Evolutionary conservation across 2,888 invertebrate species (phyloP), one percentile per base, ranked within the genome.

Genomic region (Dolichomitus sp.): DNA sequence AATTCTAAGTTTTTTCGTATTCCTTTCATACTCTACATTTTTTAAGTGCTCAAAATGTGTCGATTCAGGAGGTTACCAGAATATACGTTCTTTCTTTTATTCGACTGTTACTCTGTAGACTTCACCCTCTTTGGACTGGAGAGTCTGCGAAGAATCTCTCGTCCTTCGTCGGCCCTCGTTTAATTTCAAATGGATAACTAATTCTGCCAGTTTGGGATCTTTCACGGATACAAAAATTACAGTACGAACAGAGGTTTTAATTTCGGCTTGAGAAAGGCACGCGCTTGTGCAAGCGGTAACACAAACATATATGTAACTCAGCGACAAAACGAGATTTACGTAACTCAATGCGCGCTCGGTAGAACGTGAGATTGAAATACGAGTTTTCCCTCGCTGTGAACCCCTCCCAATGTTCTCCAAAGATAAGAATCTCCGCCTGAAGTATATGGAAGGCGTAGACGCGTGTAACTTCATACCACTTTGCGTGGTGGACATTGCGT

Each of bases 391-490:
- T 23, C 57, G 7, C 11, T 12, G 33, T 17, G 37, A 61, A 11
- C 63, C 42, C 40, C 63, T 40, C 33, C 48, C 59, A 30, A 45
- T 33, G 72, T 17, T 19, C 72, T 7, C 23, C 19, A 9, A 7
- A 74, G 74, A 70, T 70, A 23, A 57, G 33, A 52, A 76, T 65
- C 70, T 17, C 45, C 27, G 11, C n/a, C 50, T 17, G 7, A 54
- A 74, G 52, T 68, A 74, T 23, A 33, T 54, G 73, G 33, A 77
- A 63, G 57, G 65, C 63, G 72, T 68, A 66, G 68, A 70, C 57
- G 59, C 72, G 79, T 76, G 78, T 74, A 78, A 78, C 82, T 79
- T 82, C 80, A 82, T 82, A 82, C 65, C 42, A 63, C 69, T 52
- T 23, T 45, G 68, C 54, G 11, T 33, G 42, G 52, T 75, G 61